Evolutionary conservation across 1,140 invertebrate genomes (phyloP).

Genomic region (Agrypnia vestita): DNA sequence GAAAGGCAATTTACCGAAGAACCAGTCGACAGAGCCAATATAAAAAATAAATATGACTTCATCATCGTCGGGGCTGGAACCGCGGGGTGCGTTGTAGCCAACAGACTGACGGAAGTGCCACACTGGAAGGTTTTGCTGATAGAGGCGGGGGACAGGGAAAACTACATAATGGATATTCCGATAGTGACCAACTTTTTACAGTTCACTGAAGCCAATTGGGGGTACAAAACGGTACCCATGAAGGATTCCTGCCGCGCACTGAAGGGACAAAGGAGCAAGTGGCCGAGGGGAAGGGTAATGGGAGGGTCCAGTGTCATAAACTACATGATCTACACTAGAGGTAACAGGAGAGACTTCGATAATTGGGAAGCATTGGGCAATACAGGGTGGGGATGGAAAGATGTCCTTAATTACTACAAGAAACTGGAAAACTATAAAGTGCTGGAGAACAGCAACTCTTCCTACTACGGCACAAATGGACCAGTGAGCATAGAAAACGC

Average conservation of each 20-base stretch:
- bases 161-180: constrained; percentile 80
- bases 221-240: constrained; percentile 77
- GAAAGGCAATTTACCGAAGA: constrained; percentile 57
- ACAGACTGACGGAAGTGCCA: no score
- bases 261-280: constrained; percentile 77
- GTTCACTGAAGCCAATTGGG: constrained; percentile 77
- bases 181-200: constrained; percentile 78
- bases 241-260: constrained; percentile 73
- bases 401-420: constrained; percentile 87
- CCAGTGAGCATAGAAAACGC: constrained; percentile 76
- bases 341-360: no score
- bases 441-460: constrained; percentile 64
- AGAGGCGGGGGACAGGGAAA: constrained; percentile 79
- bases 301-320: constrained; percentile 91
- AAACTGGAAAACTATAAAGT: no score
- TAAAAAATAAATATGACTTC: constrained; percentile 74
- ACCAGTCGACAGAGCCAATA: constrained; percentile 64
- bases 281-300: constrained; percentile 83
- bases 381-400: constrained; percentile 75
- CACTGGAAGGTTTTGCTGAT: no score
- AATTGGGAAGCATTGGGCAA: constrained; percentile 85
- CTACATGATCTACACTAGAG: constrained; percentile 93
- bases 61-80: no score
- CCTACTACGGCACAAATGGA: constrained; percentile 70
- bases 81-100: no score